These are phyloP conservation scores for Episyrphus balteatus DNA, from an alignment of 1,140 invertebrate species.

Conservation along the genomic window DNA sequence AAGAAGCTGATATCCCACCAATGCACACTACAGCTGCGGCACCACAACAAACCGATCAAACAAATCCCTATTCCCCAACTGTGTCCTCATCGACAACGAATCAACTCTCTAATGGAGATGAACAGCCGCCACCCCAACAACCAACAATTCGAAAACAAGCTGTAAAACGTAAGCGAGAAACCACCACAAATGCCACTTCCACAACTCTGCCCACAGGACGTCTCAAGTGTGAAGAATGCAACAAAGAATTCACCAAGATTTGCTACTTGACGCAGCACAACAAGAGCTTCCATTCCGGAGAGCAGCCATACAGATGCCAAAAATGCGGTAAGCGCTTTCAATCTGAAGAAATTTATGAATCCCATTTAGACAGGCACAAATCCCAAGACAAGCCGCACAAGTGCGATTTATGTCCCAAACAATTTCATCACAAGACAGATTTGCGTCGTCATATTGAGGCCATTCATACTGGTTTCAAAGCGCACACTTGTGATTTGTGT, in stretches of 20 bases:
- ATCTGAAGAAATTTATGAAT: slow-evolving; percentile 49
- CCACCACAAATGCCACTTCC: slow-evolving; percentile 19
- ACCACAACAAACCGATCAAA: slow-evolving; percentile 13
- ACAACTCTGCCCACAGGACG: slow-evolving; percentile 37
- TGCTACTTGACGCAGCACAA: slow-evolving; percentile 85
- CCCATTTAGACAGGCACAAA: slow-evolving; percentile 61
- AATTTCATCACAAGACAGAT: slow-evolving; percentile 84
- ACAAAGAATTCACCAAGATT: slow-evolving; percentile 73
- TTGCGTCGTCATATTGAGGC: slow-evolving; percentile 71
- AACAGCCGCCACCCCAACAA: slow-evolving; percentile 11
- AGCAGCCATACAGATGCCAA: slow-evolving; percentile 73
- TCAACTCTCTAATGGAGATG: slow-evolving; percentile 10
- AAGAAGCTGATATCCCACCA: slow-evolving; percentile 29
- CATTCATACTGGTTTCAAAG: slow-evolving; percentile 71
- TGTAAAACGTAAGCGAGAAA: slow-evolving; percentile 11
- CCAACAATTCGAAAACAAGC: neutral
- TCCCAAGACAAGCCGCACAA: slow-evolving; percentile 78
- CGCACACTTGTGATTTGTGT: slow-evolving; percentile 69
- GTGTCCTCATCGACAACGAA: slow-evolving; percentile 20
- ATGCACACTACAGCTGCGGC: slow-evolving; percentile 19
- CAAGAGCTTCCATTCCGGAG: slow-evolving; percentile 76
- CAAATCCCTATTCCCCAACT: slow-evolving; percentile 27
- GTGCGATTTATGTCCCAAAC: slow-evolving; percentile 77
- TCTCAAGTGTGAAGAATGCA: slow-evolving; percentile 68
- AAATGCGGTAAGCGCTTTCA: slow-evolving; percentile 76